Base-by-base conservation (phyloP, 2,888 invertebrate species). In the Ametastegia equiseti region DNA sequence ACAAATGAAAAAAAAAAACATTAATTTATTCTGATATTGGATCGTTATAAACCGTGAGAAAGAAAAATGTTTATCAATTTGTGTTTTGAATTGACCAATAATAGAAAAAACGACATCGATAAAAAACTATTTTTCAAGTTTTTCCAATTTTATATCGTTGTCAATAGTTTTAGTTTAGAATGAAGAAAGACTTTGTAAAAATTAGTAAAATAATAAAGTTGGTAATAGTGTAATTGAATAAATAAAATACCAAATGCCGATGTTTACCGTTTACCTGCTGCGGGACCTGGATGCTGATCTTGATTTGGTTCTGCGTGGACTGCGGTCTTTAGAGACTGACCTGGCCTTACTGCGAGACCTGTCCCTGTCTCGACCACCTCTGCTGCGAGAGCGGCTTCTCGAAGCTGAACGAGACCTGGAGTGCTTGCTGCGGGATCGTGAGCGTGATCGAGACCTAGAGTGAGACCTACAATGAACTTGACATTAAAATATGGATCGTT, bases 361-460 rank as follows among this genome's bases (percentile, higher is more conserved):
- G 79, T 87, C 87, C 85, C 87, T 86, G 57, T 81, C 84, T 54
- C 85, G 86, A 73, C 84, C 86, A 80, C 87, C 87, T 81, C 87
- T 87, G 86, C 89, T 90, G 82, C 94, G 94, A 23, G 95, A 95
- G 81, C 95, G 93, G 82, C 95, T 94, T 86, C 95, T 94, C 33
- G 95, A 95, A 87, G 95, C 93, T 84, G 95, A 95, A 30, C 95
- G 94, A 85, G 93, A 93, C 78, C 92, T 90, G 60, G 93, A 92
- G 54, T 93, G 92, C 82, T 90, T 89, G 82, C 92, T 92, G 15
- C 93, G 90, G 7, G 93, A 93, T 65, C 93, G 91, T 80, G 88
- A 87, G 80, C 85, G 84, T 50, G 89, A 88, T 81, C 88, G 86
- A 69, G 91, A 91, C 87, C 89, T 90, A 82, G 91, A 89, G 82